Evolutionary conservation across 2,113 vertebrate species (phyloP).

Genomic region (Amazona vittata): DNA sequence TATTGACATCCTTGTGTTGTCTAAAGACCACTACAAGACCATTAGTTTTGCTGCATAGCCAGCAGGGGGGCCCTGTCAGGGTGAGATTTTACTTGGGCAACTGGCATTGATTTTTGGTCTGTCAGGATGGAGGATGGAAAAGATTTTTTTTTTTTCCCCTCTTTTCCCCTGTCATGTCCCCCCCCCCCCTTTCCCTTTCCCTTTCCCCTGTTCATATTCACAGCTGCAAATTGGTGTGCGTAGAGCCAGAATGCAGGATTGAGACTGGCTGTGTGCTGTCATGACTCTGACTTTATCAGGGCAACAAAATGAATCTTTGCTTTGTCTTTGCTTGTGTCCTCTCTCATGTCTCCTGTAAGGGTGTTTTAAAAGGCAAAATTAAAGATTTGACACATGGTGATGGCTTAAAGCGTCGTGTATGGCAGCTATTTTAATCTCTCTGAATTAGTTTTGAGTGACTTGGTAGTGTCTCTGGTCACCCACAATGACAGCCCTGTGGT

Average conservation of each 20-base stretch:
- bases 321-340: background rate
- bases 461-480: background rate
- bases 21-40: slow-evolving; percentile 71
- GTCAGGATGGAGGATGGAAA: slow-evolving; percentile 39
- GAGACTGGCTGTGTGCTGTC: background rate
- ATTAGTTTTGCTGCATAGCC: slow-evolving; percentile 67
- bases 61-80: slow-evolving; percentile 68
- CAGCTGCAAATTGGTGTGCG: background rate
- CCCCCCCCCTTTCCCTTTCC: accelerated
- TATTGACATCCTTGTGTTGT: slow-evolving; percentile 77
- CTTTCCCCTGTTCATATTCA: background rate
- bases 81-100: slow-evolving; percentile 75
- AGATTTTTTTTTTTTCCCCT: background rate
- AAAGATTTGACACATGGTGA: background rate
- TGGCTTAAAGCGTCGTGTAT: background rate
- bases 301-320: background rate
- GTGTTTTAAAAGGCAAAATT: background rate
- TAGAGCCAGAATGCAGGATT: background rate
- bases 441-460: background rate
- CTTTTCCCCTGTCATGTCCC: background rate
- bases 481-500: background rate
- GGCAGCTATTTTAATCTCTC: background rate
- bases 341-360: background rate
- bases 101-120: slow-evolving; percentile 76
- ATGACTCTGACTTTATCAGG: background rate